Evolutionary conservation across 2,113 vertebrate genomes (phyloP), one percentile per base, ranked within the genome.

Genomic region (Miniopterus natalensis): DNA sequence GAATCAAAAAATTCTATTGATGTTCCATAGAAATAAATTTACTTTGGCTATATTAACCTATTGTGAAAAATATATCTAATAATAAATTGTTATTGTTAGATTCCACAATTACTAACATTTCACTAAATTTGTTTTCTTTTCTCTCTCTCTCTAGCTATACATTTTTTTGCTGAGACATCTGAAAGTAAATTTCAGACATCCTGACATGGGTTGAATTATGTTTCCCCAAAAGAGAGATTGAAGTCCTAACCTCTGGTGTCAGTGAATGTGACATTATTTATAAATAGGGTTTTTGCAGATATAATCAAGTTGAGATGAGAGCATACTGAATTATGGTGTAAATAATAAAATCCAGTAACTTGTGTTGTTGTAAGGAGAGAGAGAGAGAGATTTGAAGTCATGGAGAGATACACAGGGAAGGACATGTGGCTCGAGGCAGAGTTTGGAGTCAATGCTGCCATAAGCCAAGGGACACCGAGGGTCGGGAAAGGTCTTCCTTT

Each of bases 181-280:
- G 53, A 84, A 92, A 63, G 31, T 79, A 51, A 36, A 79, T 84
- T 92, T 71, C 47, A 84, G 55, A 57, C 84, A 71, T 92, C 61
- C 27, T 84, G 70, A 88, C 61, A 21, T 53, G 74, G 47, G 74
- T 51, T 31, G 47, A 75, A 75, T 75, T 75, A 51, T 47, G 23
- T 49, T 51, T 21, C 53, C 29, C 11, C 29, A 15, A 88, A 74
- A 75, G 27, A 84, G 3, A 27, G 23, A 5, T 5, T 73, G 45
- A 55, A 31, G 10, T 84, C 71, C 31, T 63, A 36, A 53, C n/a
- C 29, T 36, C 78, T 70, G 45, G 29, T 55, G 45, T 78, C 45
- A 57, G 71, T 47, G 71, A 84, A 63, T 18, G 45, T 65, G 71
- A 78, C 17, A 36, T 59, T 78, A 79, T 78, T 74, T 84, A 51